Base-by-base conservation (phyloP, 2,113 vertebrate genomes). In the Zosterops lateralis region DNA sequence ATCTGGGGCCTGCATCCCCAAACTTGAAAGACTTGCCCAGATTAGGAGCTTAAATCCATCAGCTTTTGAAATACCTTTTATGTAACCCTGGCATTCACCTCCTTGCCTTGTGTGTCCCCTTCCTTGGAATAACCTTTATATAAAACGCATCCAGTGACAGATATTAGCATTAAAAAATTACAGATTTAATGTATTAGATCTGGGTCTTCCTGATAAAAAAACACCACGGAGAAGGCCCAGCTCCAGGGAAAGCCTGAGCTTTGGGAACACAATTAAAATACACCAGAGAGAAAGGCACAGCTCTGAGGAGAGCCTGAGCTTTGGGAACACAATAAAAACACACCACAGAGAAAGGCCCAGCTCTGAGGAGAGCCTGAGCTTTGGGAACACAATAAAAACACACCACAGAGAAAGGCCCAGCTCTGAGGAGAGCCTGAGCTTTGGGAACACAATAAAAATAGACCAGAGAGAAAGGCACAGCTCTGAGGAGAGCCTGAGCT, bases 11-110 rank as follows among this genome's bases (percentile, higher is more conserved):
- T 48, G 48, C 80, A 89, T 91, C 70, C 84, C 73, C 62, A 53
- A 40, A 89, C 74, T 81, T 79, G 84, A 94, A 96, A 92, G 78
- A 82, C 84, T 92, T 75, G 89, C 84, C 77, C 70, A 87, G 87
- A 90, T 95, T 74, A 92, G 79, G 51, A 90, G 60, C 32, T 84
- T 88, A 90, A 92, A 92, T n/a, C 32, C 50, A 7, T 5, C 6
- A 53, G 66, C 67, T 93, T 90, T 92, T 90, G 95, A 95, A 88
- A 95, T 19, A 57, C 20, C 18, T 70, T 94, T 88, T 92, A 40
- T 66, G 64, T 70, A 93, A 93, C 24, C 0, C 29, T 32, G 29
- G 53, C 29, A 9, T 25, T 50, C 14, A 1, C 10, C 0, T 32
- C 85, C 65, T 3, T 50, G 66, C 42, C 29, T 21, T 2, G n/a